Base-by-base conservation (phyloP, 2,797 vertebrate genomes). In the Glyptemys insculpta region DNA sequence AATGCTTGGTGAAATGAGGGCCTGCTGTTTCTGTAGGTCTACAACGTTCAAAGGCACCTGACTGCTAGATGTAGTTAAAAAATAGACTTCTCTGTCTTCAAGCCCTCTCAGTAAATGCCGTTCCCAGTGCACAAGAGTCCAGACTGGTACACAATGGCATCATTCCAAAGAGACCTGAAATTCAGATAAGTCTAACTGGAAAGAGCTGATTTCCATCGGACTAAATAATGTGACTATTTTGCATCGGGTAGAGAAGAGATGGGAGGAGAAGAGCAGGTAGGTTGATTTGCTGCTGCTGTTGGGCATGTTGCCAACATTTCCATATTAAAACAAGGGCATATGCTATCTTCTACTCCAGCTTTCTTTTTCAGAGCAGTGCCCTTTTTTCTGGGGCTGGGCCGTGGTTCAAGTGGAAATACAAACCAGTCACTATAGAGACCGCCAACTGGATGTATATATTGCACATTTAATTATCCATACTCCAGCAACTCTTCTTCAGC, bases 41-140 rank as follows among this genome's bases (percentile, higher is more conserved):
- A 54, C 23, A 29, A 18, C 23, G 47, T 79, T 56, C 10, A 44
- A 9, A 19, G 8, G 6, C 27, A 37, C 25, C 83, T 68, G 19
- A 3, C 7, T 90, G 78, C 23, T 16, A 74, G 9, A 14, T 21
- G 65, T 88, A 56, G 14, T 57, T 79, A 44, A n/a, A 82, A 50
- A n/a, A 37, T 89, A 92, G 94, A 94, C 81, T 44, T 5, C 44
- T 29, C 5, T 92, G 90, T 8, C 23, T 88, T 79, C 53, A 95
- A 81, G 50, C 5, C 31, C 0, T 25, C 49, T 49, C 86, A 56
- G 29, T 19, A 92, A 93, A 86, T 31, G 23, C 27, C 76, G 2
- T 27, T 44, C 5, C 65, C 31, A 29, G 62, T 52, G 11, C 3
- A 78, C 49, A 89, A 92, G 5, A 2, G 4, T 74, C n/a, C 50